A percentile compares a stretch with the other conserved stretches of the same genome.
phyloP scores from a whole-genome alignment of 2,797 vertebrate genomes.

The Neosilurus hyrtlii region DNA sequence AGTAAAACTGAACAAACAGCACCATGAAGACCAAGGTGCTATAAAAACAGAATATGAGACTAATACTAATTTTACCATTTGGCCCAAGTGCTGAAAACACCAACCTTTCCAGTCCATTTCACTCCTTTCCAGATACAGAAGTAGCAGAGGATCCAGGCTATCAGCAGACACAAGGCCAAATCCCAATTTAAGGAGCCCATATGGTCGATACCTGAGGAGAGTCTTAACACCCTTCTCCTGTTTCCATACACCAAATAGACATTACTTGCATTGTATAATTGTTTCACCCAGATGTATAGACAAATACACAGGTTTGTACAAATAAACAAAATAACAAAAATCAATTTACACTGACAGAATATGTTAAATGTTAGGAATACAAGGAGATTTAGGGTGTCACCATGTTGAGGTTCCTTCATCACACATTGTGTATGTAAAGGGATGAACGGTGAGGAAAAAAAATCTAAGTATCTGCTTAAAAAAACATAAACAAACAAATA shows the following conservation, averaged over 20 bases:
- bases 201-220: slow-evolving; percentile 86
- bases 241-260: slow-evolving; percentile 20
- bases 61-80: neutral
- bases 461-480: neutral
- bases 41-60: neutral
- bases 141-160: slow-evolving; percentile 91
- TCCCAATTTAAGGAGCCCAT: slow-evolving; percentile 88
- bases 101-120: slow-evolving; percentile 92
- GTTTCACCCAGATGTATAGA: neutral
- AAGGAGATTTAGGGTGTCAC: too few species aligned
- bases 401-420: neutral
- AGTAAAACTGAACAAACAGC: neutral
- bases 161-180: slow-evolving; percentile 81
- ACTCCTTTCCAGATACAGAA: slow-evolving; percentile 98
- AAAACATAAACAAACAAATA: too few species aligned
- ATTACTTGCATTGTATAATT: neutral
- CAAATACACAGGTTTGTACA: neutral
- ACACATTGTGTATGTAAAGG: neutral
- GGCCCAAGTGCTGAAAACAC: neutral
- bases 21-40: neutral
- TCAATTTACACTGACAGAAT: neutral
- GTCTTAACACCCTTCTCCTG: slow-evolving; percentile 85
- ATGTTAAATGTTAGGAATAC: neutral
- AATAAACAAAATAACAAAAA: neutral
- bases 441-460: neutral